phyloP scores from a whole-genome alignment of 1,140 invertebrate genomes.

The Trachymyrmex septentrionalis region DNA sequence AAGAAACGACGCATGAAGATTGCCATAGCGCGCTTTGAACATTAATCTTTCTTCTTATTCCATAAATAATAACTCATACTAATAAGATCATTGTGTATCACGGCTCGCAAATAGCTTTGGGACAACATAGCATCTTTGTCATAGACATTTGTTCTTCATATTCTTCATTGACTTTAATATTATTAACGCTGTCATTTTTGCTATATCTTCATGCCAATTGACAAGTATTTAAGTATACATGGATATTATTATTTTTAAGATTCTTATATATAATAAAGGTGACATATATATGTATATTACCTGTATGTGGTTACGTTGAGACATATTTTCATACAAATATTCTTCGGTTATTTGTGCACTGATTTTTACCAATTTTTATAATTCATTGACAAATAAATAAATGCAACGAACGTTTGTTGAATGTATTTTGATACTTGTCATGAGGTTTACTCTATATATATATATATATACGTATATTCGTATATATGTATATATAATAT shows the following conservation, averaged over 20 bases:
- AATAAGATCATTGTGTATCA: slow-evolving; percentile 40
- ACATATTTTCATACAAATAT: background rate
- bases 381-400: background rate
- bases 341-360: slow-evolving; percentile 6
- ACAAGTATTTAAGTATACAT: slow-evolving; percentile 38
- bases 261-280: slow-evolving; percentile 23
- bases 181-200: slow-evolving; percentile 53
- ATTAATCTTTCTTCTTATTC: slow-evolving; percentile 57
- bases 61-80: slow-evolving; percentile 13
- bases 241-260: slow-evolving; percentile 63
- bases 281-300: slow-evolving; percentile 29
- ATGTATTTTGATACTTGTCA: slow-evolving; percentile 20
- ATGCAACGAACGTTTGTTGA: background rate
- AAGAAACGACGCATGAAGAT: slow-evolving; percentile 53
- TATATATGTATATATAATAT: too few species aligned
- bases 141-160: slow-evolving; percentile 58
- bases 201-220: slow-evolving; percentile 7
- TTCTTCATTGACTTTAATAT: slow-evolving; percentile 60
- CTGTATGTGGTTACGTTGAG: slow-evolving; percentile 48
- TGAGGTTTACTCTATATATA: background rate
- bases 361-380: slow-evolving; percentile 25
- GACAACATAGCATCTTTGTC: slow-evolving; percentile 39
- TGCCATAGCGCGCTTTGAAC: slow-evolving; percentile 75
- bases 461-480: too few species aligned
- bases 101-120: slow-evolving; percentile 62